Base-by-base conservation (phyloP, 2,797 vertebrate genomes). In the Centropyge bicolor region DNA sequence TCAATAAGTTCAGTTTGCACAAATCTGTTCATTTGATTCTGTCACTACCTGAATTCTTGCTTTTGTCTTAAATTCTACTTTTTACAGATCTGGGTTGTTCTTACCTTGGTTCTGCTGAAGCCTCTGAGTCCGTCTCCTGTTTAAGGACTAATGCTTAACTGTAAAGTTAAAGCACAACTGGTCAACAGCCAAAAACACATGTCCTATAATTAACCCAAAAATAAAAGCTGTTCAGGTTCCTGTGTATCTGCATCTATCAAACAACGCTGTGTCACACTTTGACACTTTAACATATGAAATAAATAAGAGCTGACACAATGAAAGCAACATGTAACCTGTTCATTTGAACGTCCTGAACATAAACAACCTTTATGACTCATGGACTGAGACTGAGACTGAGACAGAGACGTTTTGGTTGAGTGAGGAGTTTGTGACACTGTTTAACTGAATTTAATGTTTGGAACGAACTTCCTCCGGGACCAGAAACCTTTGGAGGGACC, bases 111-210 rank as follows among this genome's bases (percentile, higher is more conserved):
- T 45, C 24, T 1, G 0, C 5, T 63, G 57, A 45, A 45, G 27
- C 70, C 19, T 36, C 11, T 19, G 19, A 27, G 48, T 71, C 14
- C 66, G 48, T 2, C 11, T 70, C 55, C 2, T 16, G 1, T 12
- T 19, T 0, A 10, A 19, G 0, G 1, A 12, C 3, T 54, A 75
- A 84, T 82, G 40, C 14, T 36, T 78, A 63, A 89, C 61, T 27
- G 8, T 14, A 3, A 70, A 62, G 83, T 88, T 74, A 80, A 78
- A 76, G 45, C 38, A 70, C 40, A 88, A 83, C 80, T 43, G 74
- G 43, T 35, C 2, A 13, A 55, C 20, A 66, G 0, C 1, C 13
- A 7, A 5, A 17, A 49, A 6, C 36, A 46, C 10, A 2, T 20
- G 2, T 48, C 12, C 24, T 7, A 24, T 7, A 16, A 2, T 24